Percentiles rank a stretch among this genome's conserved stretches.
Conservation (phyloP, 2,113 vertebrate species). For the Indri indri region DNA sequence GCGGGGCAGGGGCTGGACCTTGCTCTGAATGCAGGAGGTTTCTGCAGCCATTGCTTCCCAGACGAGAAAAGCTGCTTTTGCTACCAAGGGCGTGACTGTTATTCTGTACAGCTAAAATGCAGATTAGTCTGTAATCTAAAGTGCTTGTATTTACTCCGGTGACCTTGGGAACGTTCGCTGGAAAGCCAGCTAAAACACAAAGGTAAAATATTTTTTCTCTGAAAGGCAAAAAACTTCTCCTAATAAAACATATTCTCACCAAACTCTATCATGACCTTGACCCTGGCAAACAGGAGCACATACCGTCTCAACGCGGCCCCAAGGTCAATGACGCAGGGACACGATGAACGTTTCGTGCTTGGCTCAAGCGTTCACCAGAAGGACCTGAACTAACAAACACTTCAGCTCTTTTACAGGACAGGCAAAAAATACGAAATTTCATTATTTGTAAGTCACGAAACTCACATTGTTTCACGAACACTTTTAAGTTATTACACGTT, state of each 20-base stretch:
- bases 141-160: constrained; percentile 5
- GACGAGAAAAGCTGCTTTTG: background rate
- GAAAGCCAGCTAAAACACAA: background rate
- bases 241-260: background rate
- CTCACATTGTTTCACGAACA: background rate
- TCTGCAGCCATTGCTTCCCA: too few species aligned
- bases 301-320: rapidly evolving
- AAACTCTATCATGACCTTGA: background rate
- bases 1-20: too few species aligned
- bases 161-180: constrained; percentile 52
- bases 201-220: constrained; percentile 3
- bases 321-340: rapidly evolving
- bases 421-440: background rate
- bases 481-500: background rate
- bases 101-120: background rate
- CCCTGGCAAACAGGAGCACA: background rate
- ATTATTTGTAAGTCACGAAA: background rate
- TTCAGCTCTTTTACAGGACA: background rate
- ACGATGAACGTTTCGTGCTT: rapidly evolving
- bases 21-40: background rate
- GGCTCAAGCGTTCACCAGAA: background rate
- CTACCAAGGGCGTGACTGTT: background rate
- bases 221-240: constrained; percentile 11
- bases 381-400: too few species aligned
- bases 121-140: constrained; percentile 20